phyloP scores from a whole-genome alignment of 2,888 invertebrate genomes.

The Clivina fossor region DNA sequence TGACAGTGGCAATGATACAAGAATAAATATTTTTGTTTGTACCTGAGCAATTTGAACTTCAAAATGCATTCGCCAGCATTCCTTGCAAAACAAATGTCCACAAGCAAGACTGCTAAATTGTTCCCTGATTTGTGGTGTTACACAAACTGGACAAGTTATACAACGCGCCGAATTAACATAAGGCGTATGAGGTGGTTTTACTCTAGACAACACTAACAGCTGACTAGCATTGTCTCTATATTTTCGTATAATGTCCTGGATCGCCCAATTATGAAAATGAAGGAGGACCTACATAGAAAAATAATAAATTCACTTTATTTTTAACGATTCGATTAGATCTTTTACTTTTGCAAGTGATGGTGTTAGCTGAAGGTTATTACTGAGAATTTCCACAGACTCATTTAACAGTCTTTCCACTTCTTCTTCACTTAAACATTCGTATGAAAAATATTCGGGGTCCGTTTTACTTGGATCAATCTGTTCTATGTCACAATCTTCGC shows the following conservation, averaged over 20 bases:
- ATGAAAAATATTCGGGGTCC: conserved; percentile 92
- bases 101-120: conserved; percentile 83
- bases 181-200: conserved; percentile 56
- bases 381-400: conserved; percentile 88
- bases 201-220: conserved; percentile 57
- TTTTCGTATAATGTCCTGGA: conserved; percentile 76
- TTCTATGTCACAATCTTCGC: conserved; percentile 85
- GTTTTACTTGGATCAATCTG: conserved; percentile 75
- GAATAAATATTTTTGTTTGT: conserved; percentile 44
- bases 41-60: conserved; percentile 94
- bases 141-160: conserved; percentile 77
- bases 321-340: conserved; percentile 6
- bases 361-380: conserved; percentile 82
- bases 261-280: conserved; percentile 88
- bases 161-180: conserved; percentile 47
- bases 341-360: conserved; percentile 91
- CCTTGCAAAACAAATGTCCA: conserved; percentile 91
- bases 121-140: conserved; percentile 62
- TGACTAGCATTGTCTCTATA: conserved; percentile 76
- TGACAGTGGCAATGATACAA: too few relatives aligned
- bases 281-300: conserved; percentile 66
- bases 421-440: conserved; percentile 85
- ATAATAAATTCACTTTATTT: neutral
- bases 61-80: conserved; percentile 96
- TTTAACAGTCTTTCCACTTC: conserved; percentile 89